Evolutionary conservation across 2,888 invertebrate species (phyloP).

Genomic region (Monoplex corrugatus): DNA sequence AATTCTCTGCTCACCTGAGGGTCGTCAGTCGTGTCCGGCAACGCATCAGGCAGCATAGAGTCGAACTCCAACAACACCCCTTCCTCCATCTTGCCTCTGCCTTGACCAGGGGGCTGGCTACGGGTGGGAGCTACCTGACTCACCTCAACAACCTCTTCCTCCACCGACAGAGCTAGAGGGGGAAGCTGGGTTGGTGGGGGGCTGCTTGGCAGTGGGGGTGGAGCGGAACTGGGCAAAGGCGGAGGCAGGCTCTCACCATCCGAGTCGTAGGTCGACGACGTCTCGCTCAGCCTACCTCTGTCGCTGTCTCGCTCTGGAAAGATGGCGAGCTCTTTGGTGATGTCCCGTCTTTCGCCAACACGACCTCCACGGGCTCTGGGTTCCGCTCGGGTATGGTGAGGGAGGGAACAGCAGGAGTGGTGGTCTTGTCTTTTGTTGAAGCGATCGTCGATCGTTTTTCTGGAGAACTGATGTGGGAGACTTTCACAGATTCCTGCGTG

Average conservation of each 20-base stretch:
- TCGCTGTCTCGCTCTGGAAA: not conserved
- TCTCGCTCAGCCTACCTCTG: constrained; percentile 29
- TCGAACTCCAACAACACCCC: constrained; percentile 8
- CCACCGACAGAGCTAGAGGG: not conserved
- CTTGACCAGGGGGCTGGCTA: not conserved
- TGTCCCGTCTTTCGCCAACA: not conserved
- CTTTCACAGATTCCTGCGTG: not conserved
- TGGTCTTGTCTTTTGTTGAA: not conserved
- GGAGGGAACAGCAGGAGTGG: not conserved
- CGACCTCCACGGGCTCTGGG: not conserved
- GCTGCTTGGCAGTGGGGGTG: constrained; percentile 61
- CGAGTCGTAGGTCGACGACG: constrained; percentile 52
- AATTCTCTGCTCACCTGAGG: constrained; percentile 38
- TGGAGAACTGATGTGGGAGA: too few species aligned
- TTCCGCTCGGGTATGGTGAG: not conserved
- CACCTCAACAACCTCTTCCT: constrained; percentile 46
- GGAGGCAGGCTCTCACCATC: constrained; percentile 68
- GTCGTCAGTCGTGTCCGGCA: not conserved
- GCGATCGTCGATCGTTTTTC: not conserved
- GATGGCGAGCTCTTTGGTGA: not conserved
- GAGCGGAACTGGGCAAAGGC: constrained; percentile 67
- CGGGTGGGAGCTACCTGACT: not conserved
- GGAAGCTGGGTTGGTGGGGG: constrained; percentile 39
- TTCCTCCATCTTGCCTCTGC: not conserved
- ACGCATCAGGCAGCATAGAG: constrained; percentile 28